Percentiles rank a stretch among this genome's conserved stretches.
phyloP scores from a whole-genome alignment of 2,888 invertebrate species.

The Cordilura impudica region DNA sequence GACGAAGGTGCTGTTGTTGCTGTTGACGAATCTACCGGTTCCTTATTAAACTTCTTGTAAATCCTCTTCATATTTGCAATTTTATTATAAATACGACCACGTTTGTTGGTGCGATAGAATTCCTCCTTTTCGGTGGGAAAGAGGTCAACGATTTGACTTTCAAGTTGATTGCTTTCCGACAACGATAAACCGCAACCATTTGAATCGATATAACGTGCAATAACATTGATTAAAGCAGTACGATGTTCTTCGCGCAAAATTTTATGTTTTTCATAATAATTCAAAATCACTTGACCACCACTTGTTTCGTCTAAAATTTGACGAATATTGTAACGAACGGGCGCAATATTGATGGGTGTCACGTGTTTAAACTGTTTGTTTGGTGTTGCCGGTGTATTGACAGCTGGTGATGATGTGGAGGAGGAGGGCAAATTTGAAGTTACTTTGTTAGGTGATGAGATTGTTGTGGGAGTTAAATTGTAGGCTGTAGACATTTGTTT shows the following conservation, averaged over 20 bases:
- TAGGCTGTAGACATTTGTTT: constrained; percentile 12
- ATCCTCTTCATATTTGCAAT: constrained; percentile 54
- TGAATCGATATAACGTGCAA: constrained; percentile 53
- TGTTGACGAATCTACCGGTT: not conserved
- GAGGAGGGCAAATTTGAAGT: too few species aligned
- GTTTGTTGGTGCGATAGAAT: constrained; percentile 53
- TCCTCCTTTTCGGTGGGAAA: constrained; percentile 54
- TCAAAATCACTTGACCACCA: constrained; percentile 47
- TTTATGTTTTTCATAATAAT: constrained; percentile 53
- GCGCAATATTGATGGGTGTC: not conserved
- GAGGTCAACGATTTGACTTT: constrained; percentile 48
- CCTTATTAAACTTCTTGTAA: constrained; percentile 39
- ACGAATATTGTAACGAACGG: constrained; percentile 35
- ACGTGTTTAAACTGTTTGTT: not conserved
- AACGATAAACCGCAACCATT: constrained; percentile 22
- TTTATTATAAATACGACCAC: constrained; percentile 56
- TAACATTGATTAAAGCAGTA: constrained; percentile 43
- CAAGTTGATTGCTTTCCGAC: constrained; percentile 44
- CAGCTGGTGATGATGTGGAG: not conserved
- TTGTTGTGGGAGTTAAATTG: constrained; percentile 32
- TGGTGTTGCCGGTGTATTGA: not conserved
- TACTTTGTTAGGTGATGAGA: too few species aligned
- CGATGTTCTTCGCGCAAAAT: constrained; percentile 55
- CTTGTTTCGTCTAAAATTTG: constrained; percentile 44
- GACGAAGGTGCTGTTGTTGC: not conserved